phyloP scores from a whole-genome alignment of 2,888 invertebrate genomes.

The Caenorhabditis wallacei region DNA sequence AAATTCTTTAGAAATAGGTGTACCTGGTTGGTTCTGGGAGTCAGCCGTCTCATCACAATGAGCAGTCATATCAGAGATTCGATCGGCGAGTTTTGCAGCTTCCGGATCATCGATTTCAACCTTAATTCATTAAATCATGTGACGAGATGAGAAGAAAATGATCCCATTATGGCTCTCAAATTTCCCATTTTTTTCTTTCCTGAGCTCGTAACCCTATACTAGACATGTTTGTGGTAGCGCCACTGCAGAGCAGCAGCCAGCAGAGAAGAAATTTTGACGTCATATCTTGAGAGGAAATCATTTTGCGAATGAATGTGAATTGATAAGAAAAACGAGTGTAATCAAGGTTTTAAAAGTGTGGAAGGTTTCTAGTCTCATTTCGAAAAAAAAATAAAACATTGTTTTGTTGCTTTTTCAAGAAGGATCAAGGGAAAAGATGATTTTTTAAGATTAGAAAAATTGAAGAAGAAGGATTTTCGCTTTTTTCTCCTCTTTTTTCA shows the following conservation, averaged over 20 bases:
- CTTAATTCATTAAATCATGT: conserved; percentile 57
- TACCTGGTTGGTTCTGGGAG: conserved; percentile 62
- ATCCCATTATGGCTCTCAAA: conserved; percentile 53
- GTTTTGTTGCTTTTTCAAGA: neutral
- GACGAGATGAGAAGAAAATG: conserved; percentile 16
- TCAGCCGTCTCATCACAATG: conserved; percentile 57
- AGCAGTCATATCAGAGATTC: conserved; percentile 70
- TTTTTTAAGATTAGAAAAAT: conserved; percentile 21
- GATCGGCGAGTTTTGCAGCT: conserved; percentile 69
- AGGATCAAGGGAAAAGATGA: conserved; percentile 11
- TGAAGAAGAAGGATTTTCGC: conserved; percentile 7
- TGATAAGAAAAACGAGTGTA: conserved; percentile 6
- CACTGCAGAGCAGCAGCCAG: conserved; percentile 11
- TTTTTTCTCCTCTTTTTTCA: neutral
- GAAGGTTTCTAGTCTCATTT: neutral
- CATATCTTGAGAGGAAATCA: conserved; percentile 6
- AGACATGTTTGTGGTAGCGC: conserved; percentile 36
- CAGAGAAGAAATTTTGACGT: conserved; percentile 36
- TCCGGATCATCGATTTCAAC: conserved; percentile 69
- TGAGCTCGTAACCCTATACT: conserved; percentile 44
- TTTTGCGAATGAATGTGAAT: conserved; percentile 10
- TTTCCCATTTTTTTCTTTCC: conserved; percentile 19
- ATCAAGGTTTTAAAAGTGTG: neutral
- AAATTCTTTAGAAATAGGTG: neutral
- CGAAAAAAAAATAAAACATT: neutral